Evolutionary conservation across 2,797 vertebrate species (phyloP), one percentile per base, ranked within the genome.

Genomic region (Yasuhikotakia modesta): DNA sequence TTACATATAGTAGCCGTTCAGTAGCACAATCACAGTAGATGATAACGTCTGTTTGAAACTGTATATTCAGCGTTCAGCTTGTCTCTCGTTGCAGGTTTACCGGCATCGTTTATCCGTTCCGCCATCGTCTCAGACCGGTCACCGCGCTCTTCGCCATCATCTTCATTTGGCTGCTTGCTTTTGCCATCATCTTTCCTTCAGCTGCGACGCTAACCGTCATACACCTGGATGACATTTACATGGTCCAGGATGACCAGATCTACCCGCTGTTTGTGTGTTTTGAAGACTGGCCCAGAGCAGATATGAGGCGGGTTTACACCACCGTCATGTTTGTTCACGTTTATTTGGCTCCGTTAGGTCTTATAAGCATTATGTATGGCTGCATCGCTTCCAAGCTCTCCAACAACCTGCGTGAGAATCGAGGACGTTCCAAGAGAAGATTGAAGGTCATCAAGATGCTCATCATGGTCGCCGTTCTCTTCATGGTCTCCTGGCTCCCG

Each of bases 401-500:
- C 5, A 57, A 57, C 48, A 88, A 79, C 13, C 73, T 85, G 21
- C 79, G 69, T 32, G 71, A 85, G 24, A 81, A 80, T 48, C 82
- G 81, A 0, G 63, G 21, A 0, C 61, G 78, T n/a, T 86, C 82
- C 24, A 81, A 67, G 32, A 74, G 76, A 57, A 82, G 84, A 53
- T 72, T 86, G 17, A 90, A 87, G 71, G 85, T 88, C 30, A 86
- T 90, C 32, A 90, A 88, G 79, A 90, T 90, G 89, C 86, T 90
- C 17, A 81, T 87, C 46, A 83, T 85, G 19, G 88, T 90, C 60
- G 85, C 88, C 0, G 22, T 86, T 30, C 84, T 90, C 53, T 90
- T 90, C 82, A 90, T 89, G 87, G 69, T 89, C 14, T 88, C 88
- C 17, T 90, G 87, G 87, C 76, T 90, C 19, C 89, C 87, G 0